Conservation (phyloP, 2,113 vertebrate genomes). For the Synodontis membranacea region DNA sequence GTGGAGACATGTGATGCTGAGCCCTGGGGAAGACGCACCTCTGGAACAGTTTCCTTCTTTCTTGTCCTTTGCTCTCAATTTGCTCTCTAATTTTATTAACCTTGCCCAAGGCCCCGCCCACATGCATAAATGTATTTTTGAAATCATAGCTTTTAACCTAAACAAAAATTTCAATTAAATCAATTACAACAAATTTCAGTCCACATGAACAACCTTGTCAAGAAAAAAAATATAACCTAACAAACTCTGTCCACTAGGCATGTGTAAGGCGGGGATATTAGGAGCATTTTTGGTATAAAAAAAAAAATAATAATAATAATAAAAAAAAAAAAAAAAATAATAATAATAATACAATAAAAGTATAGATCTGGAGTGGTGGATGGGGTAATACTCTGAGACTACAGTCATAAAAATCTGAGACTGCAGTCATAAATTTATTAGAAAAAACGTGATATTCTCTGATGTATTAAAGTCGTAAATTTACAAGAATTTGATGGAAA, state of each 20-base stretch:
- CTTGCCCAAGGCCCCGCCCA: neutral
- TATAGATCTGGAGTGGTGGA: no score
- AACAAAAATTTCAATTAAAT: no score
- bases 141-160: neutral
- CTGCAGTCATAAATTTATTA: no score
- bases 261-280: no score
- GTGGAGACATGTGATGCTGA: constrained; percentile 7
- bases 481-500: no score
- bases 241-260: neutral
- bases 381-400: no score
- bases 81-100: neutral
- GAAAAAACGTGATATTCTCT: no score
- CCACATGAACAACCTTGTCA: neutral
- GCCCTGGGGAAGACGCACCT: constrained; percentile 22
- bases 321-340: neutral
- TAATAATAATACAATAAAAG: no score
- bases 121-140: neutral
- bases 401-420: no score
- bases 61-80: neutral
- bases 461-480: no score
- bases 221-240: neutral
- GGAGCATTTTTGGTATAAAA: no score
- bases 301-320: neutral
- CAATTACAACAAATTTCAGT: neutral
- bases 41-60: neutral